A percentile compares a stretch with the other conserved stretches of the same genome.
Conservation (phyloP, 64 coral and sea anemone genomes). For the Pachyseris speciosa region DNA sequence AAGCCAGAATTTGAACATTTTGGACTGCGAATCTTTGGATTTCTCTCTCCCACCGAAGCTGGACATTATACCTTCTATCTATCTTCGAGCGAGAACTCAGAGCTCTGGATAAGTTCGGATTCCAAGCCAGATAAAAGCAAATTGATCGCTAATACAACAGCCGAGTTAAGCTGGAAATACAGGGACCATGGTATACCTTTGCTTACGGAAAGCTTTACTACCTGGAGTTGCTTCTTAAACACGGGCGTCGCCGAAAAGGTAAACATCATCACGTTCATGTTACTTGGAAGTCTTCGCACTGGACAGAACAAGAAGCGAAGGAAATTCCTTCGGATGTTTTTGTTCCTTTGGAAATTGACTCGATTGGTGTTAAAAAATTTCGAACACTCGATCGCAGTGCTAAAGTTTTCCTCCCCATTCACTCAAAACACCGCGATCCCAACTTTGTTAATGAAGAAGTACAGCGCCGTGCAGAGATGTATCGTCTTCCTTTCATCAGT, state of each 20-base stretch:
- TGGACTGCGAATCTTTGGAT: constrained; percentile 50
- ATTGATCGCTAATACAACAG: constrained; percentile 19
- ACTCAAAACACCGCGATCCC: not conserved
- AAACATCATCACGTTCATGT: not conserved
- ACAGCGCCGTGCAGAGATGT: constrained; percentile 6
- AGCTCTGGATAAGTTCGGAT: constrained; percentile 67
- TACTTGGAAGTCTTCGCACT: not conserved
- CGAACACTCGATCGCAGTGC: too few species aligned
- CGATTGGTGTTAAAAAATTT: too few species aligned
- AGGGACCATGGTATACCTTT: not conserved
- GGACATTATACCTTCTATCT: not conserved
- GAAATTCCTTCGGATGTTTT: constrained; percentile 14
- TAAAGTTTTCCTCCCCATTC: constrained; percentile 60
- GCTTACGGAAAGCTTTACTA: not conserved
- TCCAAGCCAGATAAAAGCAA: constrained; percentile 36
- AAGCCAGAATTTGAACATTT: not conserved
- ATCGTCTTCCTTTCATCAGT: constrained; percentile 31
- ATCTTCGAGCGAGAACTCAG: constrained; percentile 45
- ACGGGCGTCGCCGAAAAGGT: not conserved
- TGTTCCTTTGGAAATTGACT: not conserved
- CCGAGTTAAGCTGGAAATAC: not conserved
- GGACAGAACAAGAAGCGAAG: not conserved
- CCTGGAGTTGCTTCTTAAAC: not conserved
- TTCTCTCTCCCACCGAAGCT: constrained; percentile 5
- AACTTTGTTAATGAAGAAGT: not conserved